Conservation (phyloP, 1,140 invertebrate genomes). For the Agrypnia vestita region DNA sequence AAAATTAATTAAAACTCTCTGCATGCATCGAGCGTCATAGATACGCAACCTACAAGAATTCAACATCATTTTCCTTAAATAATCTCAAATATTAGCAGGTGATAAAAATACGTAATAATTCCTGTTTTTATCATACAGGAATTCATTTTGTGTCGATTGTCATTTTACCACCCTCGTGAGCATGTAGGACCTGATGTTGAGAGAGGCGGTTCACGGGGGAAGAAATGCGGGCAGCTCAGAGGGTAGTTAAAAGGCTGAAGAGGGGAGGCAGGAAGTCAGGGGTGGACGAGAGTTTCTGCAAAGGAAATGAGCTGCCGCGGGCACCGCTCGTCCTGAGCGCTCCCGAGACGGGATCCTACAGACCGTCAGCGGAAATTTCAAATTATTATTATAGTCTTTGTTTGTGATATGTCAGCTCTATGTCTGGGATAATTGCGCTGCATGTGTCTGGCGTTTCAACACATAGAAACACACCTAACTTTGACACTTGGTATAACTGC, state of each 20-base stretch:
- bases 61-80: too few relatives aligned
- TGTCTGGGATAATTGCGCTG: background rate
- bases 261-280: background rate
- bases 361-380: slow-evolving; percentile 8
- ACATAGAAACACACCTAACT: too few relatives aligned
- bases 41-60: too few relatives aligned
- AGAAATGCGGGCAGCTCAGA: background rate
- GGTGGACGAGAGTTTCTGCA: background rate
- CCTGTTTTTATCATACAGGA: too few relatives aligned
- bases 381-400: slow-evolving; percentile 3
- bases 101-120: too few relatives aligned
- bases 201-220: background rate
- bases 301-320: slow-evolving; percentile 54
- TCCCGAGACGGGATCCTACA: background rate
- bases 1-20: too few relatives aligned
- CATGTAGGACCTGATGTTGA: background rate
- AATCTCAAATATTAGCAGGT: too few relatives aligned
- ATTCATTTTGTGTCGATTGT: too few relatives aligned
- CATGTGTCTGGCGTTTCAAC: too few relatives aligned
- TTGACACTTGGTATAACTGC: too few relatives aligned
- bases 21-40: too few relatives aligned
- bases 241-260: background rate
- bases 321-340: slow-evolving; percentile 18
- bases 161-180: background rate
- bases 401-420: slow-evolving; percentile 11